A percentile compares a stretch with the other conserved stretches of the same genome.
Conservation (phyloP, 2,113 vertebrate genomes). For the Campylorhamphus procurvoides region DNA sequence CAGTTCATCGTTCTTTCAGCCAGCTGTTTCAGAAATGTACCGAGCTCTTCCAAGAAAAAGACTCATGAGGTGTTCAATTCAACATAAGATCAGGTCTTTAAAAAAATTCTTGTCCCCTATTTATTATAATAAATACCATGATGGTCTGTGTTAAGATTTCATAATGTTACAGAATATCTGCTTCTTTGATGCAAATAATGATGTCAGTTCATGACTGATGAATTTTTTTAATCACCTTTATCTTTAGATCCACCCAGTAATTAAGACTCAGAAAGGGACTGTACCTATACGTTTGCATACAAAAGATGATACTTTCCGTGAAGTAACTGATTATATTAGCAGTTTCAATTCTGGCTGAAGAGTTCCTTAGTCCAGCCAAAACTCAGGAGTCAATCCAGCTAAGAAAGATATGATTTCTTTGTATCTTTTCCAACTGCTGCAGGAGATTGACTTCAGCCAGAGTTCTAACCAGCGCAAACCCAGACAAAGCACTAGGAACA, state of each 20-base stretch:
- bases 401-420: neutral
- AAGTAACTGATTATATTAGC: neutral
- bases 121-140: neutral
- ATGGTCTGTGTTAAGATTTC: neutral
- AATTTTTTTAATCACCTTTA: neutral
- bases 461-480: neutral
- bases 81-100: neutral
- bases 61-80: neutral
- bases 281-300: neutral
- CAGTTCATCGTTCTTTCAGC: neutral
- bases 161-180: neutral
- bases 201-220: neutral
- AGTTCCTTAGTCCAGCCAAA: neutral
- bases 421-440: neutral
- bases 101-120: neutral
- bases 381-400: neutral
- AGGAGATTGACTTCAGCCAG: neutral
- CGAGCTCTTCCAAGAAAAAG: slow-evolving; percentile 4
- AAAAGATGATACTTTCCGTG: neutral
- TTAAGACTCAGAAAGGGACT: neutral
- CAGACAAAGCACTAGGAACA: neutral
- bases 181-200: neutral
- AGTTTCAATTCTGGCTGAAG: neutral
- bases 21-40: neutral
- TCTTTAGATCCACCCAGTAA: neutral